Conservation (phyloP, 2,888 invertebrate species). For the Hololepta plana region DNA sequence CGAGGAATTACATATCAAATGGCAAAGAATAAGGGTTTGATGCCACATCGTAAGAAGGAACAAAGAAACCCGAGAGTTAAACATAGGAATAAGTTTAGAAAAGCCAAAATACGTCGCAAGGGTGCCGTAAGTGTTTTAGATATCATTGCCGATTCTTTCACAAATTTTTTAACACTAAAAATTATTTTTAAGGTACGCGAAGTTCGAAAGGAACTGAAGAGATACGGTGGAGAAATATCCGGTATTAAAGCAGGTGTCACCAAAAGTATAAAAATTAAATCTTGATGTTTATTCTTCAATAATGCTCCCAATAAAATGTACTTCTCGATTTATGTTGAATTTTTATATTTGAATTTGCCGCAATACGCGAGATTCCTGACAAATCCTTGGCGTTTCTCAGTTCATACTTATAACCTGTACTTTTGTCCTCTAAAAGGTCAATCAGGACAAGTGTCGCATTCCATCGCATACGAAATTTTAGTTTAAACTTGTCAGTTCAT, state of each 20-base stretch:
- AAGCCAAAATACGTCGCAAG: conserved; percentile 81
- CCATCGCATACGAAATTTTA: too few relatives aligned
- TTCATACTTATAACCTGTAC: too few relatives aligned
- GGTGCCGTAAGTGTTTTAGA: conserved; percentile 50
- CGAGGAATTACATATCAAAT: conserved; percentile 85
- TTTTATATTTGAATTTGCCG: too few relatives aligned
- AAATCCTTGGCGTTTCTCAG: too few relatives aligned
- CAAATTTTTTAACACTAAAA: too few relatives aligned
- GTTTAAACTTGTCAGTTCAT: too few relatives aligned
- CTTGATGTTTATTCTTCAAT: too few relatives aligned
- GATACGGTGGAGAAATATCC: conserved; percentile 83
- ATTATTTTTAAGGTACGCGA: conserved; percentile 49
- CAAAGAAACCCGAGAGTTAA: conserved; percentile 89
- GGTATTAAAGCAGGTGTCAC: conserved; percentile 83
- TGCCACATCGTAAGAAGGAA: conserved; percentile 80
- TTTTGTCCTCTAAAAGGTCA: too few relatives aligned
- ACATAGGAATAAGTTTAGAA: conserved; percentile 79
- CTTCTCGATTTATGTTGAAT: too few relatives aligned
- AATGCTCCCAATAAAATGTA: too few relatives aligned
- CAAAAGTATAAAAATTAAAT: conserved; percentile 79
- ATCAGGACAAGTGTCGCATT: too few relatives aligned
- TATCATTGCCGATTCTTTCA: conserved; percentile 2
- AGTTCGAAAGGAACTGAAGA: conserved; percentile 57
- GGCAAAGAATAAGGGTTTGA: conserved; percentile 89
- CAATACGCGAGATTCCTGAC: too few relatives aligned